A percentile compares a stretch with the other conserved stretches of the same genome.
These are phyloP conservation scores for Brachyhypopomus gauderio DNA, from an alignment of 2,113 vertebrate genomes.

Conservation along the genomic window DNA sequence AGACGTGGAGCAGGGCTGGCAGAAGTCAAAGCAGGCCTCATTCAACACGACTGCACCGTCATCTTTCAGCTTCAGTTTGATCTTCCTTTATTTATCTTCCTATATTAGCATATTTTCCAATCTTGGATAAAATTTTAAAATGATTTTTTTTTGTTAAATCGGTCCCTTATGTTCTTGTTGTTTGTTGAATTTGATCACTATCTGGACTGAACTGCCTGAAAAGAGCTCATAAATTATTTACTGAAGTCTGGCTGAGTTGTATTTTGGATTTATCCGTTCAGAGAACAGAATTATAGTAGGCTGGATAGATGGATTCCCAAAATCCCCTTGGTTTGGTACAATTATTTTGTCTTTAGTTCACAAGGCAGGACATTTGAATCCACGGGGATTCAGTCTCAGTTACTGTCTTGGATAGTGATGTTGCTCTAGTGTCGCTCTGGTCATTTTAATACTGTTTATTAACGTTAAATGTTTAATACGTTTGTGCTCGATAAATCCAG, in stretches of 20 bases:
- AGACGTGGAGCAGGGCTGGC: not conserved
- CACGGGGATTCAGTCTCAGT: not conserved
- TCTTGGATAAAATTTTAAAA: not conserved
- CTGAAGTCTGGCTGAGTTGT: not conserved
- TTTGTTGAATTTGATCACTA: not conserved
- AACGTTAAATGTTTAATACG: not conserved
- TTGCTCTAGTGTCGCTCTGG: not conserved
- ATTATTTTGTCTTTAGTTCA: not conserved
- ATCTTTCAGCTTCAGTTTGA: constrained; percentile 26
- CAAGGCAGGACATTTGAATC: not conserved
- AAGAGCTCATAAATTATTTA: not conserved
- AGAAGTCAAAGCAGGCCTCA: constrained; percentile 2
- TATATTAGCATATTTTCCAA: not conserved
- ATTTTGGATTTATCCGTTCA: not conserved
- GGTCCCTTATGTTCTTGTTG: not conserved
- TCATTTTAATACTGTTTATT: no score
- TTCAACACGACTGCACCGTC: constrained; percentile 42
- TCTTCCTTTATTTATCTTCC: not conserved
- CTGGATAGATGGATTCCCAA: not conserved
- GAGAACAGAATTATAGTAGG: not conserved
- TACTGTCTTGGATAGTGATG: not conserved
- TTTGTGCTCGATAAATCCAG: not conserved
- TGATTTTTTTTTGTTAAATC: not conserved
- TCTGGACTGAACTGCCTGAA: not conserved
- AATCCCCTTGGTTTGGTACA: not conserved